Percentiles rank a stretch among this genome's conserved stretches.
Evolutionary conservation across 2,888 invertebrate species (phyloP).

Genomic region (Trissoscelio sp.): DNA sequence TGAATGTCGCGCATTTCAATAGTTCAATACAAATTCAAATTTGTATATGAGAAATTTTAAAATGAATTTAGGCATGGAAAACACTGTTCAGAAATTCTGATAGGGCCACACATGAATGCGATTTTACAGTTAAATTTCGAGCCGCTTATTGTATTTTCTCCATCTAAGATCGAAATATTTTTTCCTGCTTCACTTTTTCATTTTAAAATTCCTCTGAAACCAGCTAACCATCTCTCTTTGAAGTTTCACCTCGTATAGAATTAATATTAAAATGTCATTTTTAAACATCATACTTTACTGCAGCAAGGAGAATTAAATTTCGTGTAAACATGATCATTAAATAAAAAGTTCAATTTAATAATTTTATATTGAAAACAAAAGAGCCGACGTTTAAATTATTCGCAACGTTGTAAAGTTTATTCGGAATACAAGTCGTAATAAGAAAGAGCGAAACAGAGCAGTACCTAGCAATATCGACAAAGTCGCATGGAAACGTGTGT

Average conservation of each 20-base stretch:
- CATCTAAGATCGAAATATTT: neutral
- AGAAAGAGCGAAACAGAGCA: constrained; percentile 7
- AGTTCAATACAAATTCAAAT: constrained; percentile 32
- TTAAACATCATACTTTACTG: no score
- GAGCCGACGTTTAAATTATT: constrained; percentile 35
- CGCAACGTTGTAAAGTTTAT: constrained; percentile 24
- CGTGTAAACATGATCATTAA: constrained; percentile 11
- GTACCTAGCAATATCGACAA: constrained; percentile 33
- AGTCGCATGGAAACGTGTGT: constrained; percentile 32
- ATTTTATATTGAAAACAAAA: constrained; percentile 6
- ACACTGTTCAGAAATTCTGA: constrained; percentile 9
- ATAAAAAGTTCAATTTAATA: neutral
- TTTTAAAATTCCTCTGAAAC: neutral
- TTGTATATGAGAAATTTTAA: constrained; percentile 19
- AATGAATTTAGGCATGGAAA: constrained; percentile 15
- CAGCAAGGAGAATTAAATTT: neutral
- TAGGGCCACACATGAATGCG: constrained; percentile 1
- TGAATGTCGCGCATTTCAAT: constrained; percentile 2
- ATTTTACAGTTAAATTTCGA: constrained; percentile 14
- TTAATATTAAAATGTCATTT: neutral
- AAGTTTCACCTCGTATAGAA: neutral
- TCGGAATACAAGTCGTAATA: constrained; percentile 16
- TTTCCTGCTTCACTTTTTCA: neutral
- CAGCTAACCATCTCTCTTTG: neutral
- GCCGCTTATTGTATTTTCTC: constrained; percentile 3